Conservation (phyloP, 2,888 invertebrate species). For the Branchellion lobata region DNA sequence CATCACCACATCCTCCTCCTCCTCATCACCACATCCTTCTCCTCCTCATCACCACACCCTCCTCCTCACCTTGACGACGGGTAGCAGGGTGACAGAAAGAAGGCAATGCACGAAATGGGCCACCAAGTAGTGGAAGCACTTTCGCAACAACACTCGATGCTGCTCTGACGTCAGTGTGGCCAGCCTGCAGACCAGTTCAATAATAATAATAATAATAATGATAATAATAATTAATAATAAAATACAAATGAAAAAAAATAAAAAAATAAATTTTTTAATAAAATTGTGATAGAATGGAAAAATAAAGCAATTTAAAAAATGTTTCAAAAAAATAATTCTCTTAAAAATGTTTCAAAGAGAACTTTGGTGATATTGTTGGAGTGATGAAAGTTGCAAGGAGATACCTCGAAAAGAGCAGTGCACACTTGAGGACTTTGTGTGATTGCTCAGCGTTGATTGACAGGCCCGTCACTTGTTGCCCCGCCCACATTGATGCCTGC, state of each 20-base stretch:
- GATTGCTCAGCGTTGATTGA: background rate
- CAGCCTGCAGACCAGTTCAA: background rate
- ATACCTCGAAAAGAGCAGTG: slow-evolving; percentile 15
- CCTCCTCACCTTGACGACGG: slow-evolving; percentile 16
- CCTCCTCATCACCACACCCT: too few relatives aligned
- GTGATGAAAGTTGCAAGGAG: background rate
- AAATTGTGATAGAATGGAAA: too few relatives aligned
- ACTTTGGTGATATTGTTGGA: too few relatives aligned
- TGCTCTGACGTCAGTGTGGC: slow-evolving; percentile 13
- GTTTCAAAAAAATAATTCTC: too few relatives aligned
- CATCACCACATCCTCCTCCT: too few relatives aligned
- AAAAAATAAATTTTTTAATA: background rate
- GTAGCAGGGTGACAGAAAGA: slow-evolving; percentile 12
- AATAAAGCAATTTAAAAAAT: too few relatives aligned
- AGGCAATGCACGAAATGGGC: slow-evolving; percentile 36
- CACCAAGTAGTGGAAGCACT: slow-evolving; percentile 9
- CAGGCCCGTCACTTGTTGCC: slow-evolving; percentile 7
- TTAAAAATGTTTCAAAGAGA: too few relatives aligned
- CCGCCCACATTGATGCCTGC: slow-evolving; percentile 40
- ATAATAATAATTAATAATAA: slow-evolving; percentile 1
- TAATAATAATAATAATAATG: too few relatives aligned
- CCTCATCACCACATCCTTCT: too few relatives aligned
- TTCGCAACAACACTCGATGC: slow-evolving; percentile 20
- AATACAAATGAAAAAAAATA: background rate
- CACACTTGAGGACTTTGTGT: slow-evolving; percentile 7